Evolutionary conservation across 1,140 invertebrate genomes (phyloP).

Genomic region (Cyclargus thomasi): DNA sequence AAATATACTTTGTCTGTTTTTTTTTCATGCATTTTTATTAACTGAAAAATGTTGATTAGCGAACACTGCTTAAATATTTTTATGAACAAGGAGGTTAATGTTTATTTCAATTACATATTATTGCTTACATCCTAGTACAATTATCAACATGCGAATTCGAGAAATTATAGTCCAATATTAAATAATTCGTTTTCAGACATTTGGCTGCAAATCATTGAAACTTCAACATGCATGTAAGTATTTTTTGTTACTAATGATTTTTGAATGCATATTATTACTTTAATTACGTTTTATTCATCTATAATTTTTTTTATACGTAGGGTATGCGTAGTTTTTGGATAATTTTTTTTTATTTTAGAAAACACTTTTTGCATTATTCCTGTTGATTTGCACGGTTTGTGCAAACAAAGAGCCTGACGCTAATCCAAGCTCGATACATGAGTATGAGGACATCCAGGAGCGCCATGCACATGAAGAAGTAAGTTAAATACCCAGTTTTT

Average conservation of each 20-base stretch:
- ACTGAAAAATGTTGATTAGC: too few relatives aligned
- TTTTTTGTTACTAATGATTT: neutral
- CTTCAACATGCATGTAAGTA: conserved; percentile 8
- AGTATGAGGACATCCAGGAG: neutral
- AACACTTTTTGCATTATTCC: neutral
- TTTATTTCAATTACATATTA: neutral
- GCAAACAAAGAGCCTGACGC: conserved; percentile 10
- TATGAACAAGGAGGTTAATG: too few relatives aligned
- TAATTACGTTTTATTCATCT: neutral
- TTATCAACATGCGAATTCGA: neutral
- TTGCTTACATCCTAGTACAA: neutral
- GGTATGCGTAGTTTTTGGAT: too few relatives aligned
- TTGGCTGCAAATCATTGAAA: neutral
- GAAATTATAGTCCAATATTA: neutral
- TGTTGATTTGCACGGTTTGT: conserved; percentile 18
- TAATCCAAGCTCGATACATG: neutral
- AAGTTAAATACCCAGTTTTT: neutral
- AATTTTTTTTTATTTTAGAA: conserved; percentile 9
- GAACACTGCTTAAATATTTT: too few relatives aligned
- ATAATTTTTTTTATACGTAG: neutral
- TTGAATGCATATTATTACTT: neutral
- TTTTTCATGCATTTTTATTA: too few relatives aligned
- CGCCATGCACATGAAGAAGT: conserved; percentile 2
- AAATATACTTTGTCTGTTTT: too few relatives aligned
- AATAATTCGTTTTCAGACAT: neutral